Evolutionary conservation across 2,888 invertebrate species (phyloP).

Genomic region (Hymenopus coronatus): DNA sequence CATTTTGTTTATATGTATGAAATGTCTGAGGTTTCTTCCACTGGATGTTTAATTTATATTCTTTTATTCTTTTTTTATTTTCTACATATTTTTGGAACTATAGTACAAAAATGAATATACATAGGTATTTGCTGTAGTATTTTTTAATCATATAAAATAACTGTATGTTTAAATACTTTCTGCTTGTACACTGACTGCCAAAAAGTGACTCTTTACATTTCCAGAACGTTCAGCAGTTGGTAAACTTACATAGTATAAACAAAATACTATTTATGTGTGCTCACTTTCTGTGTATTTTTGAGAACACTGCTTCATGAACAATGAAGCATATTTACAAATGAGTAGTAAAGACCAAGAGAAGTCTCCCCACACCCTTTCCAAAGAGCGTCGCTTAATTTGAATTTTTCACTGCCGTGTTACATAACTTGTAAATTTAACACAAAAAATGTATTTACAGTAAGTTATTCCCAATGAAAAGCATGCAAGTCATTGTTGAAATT

Average conservation of each 20-base stretch:
- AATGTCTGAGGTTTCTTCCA: neutral
- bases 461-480: neutral
- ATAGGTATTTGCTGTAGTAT: conserved; percentile 20
- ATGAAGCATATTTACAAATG: neutral
- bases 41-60: neutral
- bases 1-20: conserved; percentile 20
- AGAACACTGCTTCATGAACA: neutral
- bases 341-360: neutral
- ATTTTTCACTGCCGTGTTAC: conserved; percentile 9
- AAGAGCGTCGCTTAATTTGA: neutral
- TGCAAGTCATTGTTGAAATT: neutral
- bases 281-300: conserved; percentile 1
- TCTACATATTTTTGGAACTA: conserved; percentile 1
- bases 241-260: neutral
- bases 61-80: neutral
- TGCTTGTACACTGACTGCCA: conserved; percentile 16
- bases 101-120: conserved; percentile 20
- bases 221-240: neutral
- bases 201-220: neutral
- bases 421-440: neutral
- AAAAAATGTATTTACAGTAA: neutral
- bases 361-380: neutral
- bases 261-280: neutral
- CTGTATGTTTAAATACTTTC: neutral
- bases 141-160: conserved; percentile 11